These are phyloP conservation scores for Crocuta crocuta DNA, from an alignment of 2,113 vertebrate genomes.

Conservation along the genomic window DNA sequence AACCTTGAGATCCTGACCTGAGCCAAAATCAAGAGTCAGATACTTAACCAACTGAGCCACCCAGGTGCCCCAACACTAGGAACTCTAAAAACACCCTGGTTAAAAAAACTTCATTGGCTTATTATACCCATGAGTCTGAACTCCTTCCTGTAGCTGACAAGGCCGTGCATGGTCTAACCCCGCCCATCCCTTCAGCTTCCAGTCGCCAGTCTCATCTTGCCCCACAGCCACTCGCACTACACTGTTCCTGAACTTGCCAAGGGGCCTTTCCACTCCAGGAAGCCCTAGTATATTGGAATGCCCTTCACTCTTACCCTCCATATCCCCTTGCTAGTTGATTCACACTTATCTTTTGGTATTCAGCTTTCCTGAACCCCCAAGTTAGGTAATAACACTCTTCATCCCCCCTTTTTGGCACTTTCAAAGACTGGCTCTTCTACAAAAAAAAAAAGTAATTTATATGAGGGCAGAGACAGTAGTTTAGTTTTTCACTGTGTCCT, in stretches of 20 bases:
- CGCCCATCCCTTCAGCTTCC: too few species aligned
- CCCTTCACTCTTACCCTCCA: neutral
- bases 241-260: neutral
- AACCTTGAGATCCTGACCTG: too few species aligned
- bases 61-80: neutral
- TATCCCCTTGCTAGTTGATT: neutral
- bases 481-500: neutral
- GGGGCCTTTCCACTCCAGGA: neutral
- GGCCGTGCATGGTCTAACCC: neutral
- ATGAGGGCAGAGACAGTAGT: neutral
- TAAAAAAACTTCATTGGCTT: neutral
- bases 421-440: neutral
- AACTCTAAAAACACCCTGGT: neutral
- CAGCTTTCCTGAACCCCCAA: neutral
- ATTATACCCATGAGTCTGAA: neutral
- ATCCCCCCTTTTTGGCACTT: neutral
- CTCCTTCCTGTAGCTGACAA: neutral
- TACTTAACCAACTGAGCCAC: too few species aligned
- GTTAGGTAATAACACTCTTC: neutral
- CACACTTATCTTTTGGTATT: neutral
- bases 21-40: too few species aligned
- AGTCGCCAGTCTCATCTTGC: neutral
- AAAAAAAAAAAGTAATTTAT: neutral
- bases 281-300: neutral
- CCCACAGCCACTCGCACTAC: neutral